Conservation (phyloP, 2,797 vertebrate species). For the Argyrosomus regius region DNA sequence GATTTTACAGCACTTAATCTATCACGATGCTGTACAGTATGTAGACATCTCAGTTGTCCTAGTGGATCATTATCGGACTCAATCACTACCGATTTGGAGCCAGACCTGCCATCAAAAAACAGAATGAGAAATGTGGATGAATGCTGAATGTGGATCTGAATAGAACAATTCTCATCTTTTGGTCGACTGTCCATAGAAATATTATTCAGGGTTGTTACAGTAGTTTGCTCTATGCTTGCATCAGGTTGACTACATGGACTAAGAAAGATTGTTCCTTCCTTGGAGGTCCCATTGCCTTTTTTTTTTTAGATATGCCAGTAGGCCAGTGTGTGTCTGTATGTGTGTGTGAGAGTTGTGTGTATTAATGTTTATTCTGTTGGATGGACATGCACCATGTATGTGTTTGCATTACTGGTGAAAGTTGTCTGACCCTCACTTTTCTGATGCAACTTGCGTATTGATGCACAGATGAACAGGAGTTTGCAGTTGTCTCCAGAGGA, state of each 20-base stretch:
- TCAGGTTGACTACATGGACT: constrained; percentile 46
- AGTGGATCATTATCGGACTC: constrained; percentile 27
- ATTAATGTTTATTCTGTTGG: constrained; percentile 4
- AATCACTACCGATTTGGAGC: constrained; percentile 22
- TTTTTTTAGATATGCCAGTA: not conserved
- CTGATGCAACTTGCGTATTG: constrained; percentile 59
- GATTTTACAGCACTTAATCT: not conserved
- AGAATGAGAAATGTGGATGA: constrained; percentile 19
- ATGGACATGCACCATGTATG: not conserved
- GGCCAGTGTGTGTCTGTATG: not conserved
- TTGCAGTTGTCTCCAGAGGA: constrained; percentile 64
- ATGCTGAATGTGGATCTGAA: constrained; percentile 13
- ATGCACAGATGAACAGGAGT: constrained; percentile 55
- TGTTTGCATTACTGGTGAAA: constrained; percentile 45
- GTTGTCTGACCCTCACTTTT: constrained; percentile 43
- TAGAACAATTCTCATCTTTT: constrained; percentile 19
- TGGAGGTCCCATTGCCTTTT: constrained; percentile 40
- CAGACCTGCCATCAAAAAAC: constrained; percentile 8
- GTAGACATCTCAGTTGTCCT: constrained; percentile 24
- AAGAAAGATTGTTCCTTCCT: constrained; percentile 41
- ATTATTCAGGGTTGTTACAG: constrained; percentile 42
- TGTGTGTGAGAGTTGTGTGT: not conserved
- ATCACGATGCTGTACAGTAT: not conserved
- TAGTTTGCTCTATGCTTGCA: constrained; percentile 60
- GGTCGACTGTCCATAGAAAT: constrained; percentile 22